Percentiles rank a stretch among this genome's conserved stretches.
Conservation (phyloP, 2,888 invertebrate species). For the Drosophila birchii region DNA sequence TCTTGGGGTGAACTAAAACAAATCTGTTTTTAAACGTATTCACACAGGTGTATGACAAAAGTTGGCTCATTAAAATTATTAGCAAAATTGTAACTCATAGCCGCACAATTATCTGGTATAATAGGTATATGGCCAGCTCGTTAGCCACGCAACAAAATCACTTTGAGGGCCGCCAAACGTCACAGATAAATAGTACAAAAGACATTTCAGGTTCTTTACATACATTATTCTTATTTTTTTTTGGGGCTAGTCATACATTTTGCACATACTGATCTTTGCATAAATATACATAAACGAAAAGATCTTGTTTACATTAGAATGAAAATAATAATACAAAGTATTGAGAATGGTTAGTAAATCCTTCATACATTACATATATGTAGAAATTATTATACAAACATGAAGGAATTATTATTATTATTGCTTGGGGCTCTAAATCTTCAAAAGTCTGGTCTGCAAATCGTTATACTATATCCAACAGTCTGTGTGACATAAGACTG, state of each 20-base stretch:
- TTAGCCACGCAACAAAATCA: slow-evolving; percentile 56
- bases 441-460: slow-evolving; percentile 4
- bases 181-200: slow-evolving; percentile 41
- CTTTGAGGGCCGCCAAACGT: slow-evolving; percentile 43
- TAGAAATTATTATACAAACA: neutral
- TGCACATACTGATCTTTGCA: slow-evolving; percentile 12
- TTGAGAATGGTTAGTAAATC: neutral
- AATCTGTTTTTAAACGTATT: slow-evolving; percentile 78
- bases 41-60: slow-evolving; percentile 71
- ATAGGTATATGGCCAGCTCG: slow-evolving; percentile 49
- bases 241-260: slow-evolving; percentile 9
- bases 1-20: slow-evolving; percentile 56
- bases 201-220: neutral
- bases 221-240: slow-evolving; percentile 10
- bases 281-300: neutral
- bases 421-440: neutral
- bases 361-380: too few relatives aligned
- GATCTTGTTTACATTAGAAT: neutral
- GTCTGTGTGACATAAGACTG: slow-evolving; percentile 28
- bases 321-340: neutral
- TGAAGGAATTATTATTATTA: neutral
- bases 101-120: slow-evolving; percentile 28
- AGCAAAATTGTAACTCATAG: slow-evolving; percentile 55
- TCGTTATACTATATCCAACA: neutral
- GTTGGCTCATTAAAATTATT: slow-evolving; percentile 78